Evolutionary conservation across 2,888 invertebrate genomes (phyloP).

Genomic region (Ormyrus rosae): DNA sequence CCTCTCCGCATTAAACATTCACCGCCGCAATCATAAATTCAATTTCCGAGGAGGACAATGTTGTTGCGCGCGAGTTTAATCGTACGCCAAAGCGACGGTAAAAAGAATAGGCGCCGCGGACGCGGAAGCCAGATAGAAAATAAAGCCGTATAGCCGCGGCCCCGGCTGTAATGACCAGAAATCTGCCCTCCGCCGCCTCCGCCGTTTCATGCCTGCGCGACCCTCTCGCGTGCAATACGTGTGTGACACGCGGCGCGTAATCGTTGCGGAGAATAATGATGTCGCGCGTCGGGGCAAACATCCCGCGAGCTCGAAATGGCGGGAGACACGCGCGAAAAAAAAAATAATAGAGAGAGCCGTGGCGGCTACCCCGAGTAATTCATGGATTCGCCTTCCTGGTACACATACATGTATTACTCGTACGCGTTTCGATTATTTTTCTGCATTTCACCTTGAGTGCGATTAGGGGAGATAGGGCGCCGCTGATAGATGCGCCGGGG

Average conservation of each 20-base stretch:
- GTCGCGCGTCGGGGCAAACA: slow-evolving; percentile 9
- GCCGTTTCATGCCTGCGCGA: neutral
- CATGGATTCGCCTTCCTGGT: slow-evolving; percentile 22
- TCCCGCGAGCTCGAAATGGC: neutral
- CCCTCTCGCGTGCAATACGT: neutral
- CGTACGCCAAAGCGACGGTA: slow-evolving; percentile 10
- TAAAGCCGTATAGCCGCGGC: slow-evolving; percentile 13
- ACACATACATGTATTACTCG: too few species aligned
- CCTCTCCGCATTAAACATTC: too few species aligned
- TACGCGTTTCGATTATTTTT: too few species aligned
- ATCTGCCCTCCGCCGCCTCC: slow-evolving; percentile 19
- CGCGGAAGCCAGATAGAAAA: slow-evolving; percentile 7
- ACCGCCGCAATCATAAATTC: too few species aligned
- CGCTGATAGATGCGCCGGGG: too few species aligned
- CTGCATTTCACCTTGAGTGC: too few species aligned
- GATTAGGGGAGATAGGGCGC: too few species aligned
- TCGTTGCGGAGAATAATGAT: slow-evolving; percentile 39
- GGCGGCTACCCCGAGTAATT: slow-evolving; percentile 9
- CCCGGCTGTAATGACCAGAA: slow-evolving; percentile 36
- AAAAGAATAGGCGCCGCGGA: neutral
- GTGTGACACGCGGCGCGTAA: slow-evolving; percentile 24
- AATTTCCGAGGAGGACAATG: slow-evolving; percentile 1
- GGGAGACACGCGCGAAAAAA: neutral
- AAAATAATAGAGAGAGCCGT: neutral
- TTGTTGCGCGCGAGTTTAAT: neutral